Evolutionary conservation across 2,888 invertebrate genomes (phyloP).

Genomic region (Drosophila anceps): DNA sequence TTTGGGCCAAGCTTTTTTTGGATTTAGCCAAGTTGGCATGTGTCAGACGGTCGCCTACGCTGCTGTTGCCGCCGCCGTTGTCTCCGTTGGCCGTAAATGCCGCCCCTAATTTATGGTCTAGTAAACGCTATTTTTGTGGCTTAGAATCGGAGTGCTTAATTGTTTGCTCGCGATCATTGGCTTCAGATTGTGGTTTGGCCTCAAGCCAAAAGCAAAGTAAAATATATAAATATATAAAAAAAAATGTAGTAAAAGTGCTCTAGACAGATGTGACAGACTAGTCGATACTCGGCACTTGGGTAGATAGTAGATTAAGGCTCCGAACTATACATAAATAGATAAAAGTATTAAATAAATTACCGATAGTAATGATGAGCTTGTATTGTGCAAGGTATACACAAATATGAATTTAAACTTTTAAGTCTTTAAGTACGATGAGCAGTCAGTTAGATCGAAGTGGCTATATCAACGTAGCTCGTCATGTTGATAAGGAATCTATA

Average conservation of each 20-base stretch:
- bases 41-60: constrained; percentile 43
- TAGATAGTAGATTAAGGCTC: too few relatives aligned
- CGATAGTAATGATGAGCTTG: not conserved
- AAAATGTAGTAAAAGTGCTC: not conserved
- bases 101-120: constrained; percentile 50
- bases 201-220: constrained; percentile 50
- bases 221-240: constrained; percentile 10
- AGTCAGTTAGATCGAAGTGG: not conserved
- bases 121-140: constrained; percentile 23
- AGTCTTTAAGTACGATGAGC: not conserved
- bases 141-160: constrained; percentile 53
- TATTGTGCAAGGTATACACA: not conserved
- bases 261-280: not conserved
- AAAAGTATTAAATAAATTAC: not conserved
- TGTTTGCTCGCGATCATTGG: constrained; percentile 51
- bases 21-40: constrained; percentile 48
- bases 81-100: constrained; percentile 14
- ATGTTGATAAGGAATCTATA: not conserved
- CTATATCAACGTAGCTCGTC: too few relatives aligned
- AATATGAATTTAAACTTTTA: not conserved
- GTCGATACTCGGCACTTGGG: not conserved
- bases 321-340: too few relatives aligned
- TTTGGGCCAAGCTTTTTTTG: constrained; percentile 26
- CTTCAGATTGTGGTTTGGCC: constrained; percentile 52
- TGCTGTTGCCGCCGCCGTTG: constrained; percentile 1